Percentiles rank a stretch among this genome's conserved stretches.
Evolutionary conservation across 2,797 vertebrate species (phyloP).

Genomic region (Hephaestus fuliginosus): DNA sequence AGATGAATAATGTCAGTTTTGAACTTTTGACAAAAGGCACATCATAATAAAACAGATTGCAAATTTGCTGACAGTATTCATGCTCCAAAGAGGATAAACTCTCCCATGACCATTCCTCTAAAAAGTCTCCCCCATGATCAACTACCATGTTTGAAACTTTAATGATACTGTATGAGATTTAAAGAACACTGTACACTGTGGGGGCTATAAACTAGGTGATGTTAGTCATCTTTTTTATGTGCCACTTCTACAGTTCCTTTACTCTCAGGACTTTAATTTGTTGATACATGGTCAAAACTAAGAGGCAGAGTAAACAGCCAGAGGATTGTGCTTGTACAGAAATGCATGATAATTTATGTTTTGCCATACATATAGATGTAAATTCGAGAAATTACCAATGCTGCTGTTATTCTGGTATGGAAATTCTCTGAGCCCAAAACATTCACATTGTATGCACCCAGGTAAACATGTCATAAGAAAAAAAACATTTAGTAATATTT

Average conservation of each 20-base stretch:
- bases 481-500: neutral
- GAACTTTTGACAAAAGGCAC: neutral
- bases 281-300: neutral
- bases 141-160: too few species aligned
- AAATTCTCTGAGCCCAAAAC: neutral
- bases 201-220: neutral
- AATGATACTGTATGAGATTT: neutral
- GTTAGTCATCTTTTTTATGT: conserved; percentile 1
- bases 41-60: neutral
- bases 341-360: neutral
- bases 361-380: neutral
- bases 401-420: neutral
- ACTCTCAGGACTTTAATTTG: neutral
- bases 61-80: neutral
- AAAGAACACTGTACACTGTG: neutral
- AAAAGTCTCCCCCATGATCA: neutral
- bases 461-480: neutral
- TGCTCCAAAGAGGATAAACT: neutral
- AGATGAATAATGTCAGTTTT: neutral
- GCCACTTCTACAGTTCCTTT: neutral
- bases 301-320: neutral
- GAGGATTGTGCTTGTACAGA: neutral
- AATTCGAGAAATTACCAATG: neutral
- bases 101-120: neutral
- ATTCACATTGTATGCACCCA: neutral